phyloP scores from a whole-genome alignment of 2,113 vertebrate genomes.

The Pygoscelis adeliae region DNA sequence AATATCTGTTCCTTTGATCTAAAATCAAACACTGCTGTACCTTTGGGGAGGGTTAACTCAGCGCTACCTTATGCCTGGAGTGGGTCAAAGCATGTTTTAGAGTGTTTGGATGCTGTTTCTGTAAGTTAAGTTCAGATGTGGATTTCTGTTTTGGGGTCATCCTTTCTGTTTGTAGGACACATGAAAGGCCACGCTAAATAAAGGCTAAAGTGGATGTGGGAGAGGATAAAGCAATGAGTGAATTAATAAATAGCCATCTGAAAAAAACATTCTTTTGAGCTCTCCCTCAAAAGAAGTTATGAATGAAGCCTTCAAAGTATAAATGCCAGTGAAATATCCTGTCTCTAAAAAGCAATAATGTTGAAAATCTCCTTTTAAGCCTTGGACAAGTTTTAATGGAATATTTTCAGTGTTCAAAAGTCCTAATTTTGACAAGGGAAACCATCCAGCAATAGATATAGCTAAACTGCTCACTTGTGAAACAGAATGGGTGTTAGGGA shows the following conservation, averaged over 20 bases:
- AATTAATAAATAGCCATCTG: background rate
- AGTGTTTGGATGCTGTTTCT: background rate
- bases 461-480: background rate
- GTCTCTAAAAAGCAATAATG: background rate
- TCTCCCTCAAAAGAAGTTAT: background rate
- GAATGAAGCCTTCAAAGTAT: background rate
- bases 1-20: background rate
- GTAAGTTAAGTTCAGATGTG: background rate
- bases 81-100: background rate
- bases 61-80: fast-evolving
- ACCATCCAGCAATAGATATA: background rate
- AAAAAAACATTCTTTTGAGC: background rate
- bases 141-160: background rate
- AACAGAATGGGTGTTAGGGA: background rate
- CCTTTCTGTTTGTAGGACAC: background rate
- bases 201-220: background rate
- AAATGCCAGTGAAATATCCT: background rate
- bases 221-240: background rate
- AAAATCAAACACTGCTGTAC: background rate
- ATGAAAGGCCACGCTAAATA: background rate
- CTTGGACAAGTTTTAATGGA: background rate
- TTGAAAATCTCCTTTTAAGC: background rate
- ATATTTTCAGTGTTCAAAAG: background rate
- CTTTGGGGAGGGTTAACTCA: background rate
- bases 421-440: background rate